A percentile compares a stretch with the other conserved stretches of the same genome.
Conservation (phyloP, 2,888 invertebrate genomes). For the Drosophila antonietae region DNA sequence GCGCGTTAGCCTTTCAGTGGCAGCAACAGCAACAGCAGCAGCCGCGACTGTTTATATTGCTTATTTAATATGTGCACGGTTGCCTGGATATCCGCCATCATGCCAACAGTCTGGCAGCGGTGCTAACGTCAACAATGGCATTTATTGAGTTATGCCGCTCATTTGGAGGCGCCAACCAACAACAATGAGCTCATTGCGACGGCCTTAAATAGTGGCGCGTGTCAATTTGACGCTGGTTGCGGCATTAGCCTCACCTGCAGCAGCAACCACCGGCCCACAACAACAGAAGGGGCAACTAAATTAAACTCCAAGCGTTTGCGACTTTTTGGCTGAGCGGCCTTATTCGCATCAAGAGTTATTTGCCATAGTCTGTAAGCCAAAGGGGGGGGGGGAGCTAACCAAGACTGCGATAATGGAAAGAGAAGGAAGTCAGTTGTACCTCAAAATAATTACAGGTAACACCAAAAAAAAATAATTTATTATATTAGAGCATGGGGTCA, state of each 20-base stretch:
- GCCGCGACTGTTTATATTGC: constrained; percentile 72
- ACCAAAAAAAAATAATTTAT: too few species aligned
- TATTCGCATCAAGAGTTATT: constrained; percentile 14
- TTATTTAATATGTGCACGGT: constrained; percentile 79
- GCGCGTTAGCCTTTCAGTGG: constrained; percentile 2
- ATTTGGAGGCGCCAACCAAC: constrained; percentile 70
- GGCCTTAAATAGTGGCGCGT: constrained; percentile 76
- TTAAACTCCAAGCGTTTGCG: constrained; percentile 36
- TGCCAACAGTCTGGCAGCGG: constrained; percentile 19
- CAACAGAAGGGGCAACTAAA: constrained; percentile 21
- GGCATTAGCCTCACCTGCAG: constrained; percentile 49
- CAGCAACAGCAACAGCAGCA: not conserved
- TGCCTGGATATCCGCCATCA: constrained; percentile 62
- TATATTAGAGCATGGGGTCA: too few species aligned
- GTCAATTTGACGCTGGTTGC: constrained; percentile 70
- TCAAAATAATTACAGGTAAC: too few species aligned
- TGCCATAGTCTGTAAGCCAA: constrained; percentile 12
- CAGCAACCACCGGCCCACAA: constrained; percentile 4
- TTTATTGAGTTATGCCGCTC: constrained; percentile 81
- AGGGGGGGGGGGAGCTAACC: too few species aligned
- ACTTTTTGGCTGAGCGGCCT: constrained; percentile 23
- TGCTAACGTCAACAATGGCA: constrained; percentile 61
- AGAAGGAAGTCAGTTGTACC: too few species aligned
- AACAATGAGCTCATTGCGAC: constrained; percentile 74
- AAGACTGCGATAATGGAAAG: not conserved